Evolutionary conservation across 35 echinoderm and acorn worm genomes (phyloP).

Genomic region (Patiria miniata): DNA sequence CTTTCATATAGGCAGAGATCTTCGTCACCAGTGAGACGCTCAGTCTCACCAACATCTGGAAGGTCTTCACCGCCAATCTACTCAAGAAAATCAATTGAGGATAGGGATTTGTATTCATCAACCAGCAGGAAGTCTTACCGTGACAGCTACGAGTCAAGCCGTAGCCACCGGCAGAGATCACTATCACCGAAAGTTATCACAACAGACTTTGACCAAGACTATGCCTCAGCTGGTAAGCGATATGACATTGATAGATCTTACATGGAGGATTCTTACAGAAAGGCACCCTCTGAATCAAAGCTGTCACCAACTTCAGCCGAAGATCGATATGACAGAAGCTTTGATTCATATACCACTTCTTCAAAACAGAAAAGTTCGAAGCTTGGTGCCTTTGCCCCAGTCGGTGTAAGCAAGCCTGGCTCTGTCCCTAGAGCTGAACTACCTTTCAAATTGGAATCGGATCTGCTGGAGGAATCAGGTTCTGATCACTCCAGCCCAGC

Average conservation of each 20-base stretch:
- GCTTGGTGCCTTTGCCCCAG: slow-evolving; percentile 1
- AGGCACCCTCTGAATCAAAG: neutral
- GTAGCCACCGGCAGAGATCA: neutral
- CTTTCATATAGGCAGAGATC: slow-evolving; percentile 9
- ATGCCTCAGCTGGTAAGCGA: neutral
- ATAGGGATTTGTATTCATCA: neutral
- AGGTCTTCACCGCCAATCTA: neutral
- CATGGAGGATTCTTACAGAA: neutral
- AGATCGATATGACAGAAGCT: neutral
- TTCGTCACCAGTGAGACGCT: neutral
- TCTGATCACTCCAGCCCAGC: slow-evolving; percentile 26
- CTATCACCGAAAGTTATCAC: slow-evolving; percentile 9
- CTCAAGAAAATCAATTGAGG: slow-evolving; percentile 2
- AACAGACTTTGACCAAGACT: neutral
- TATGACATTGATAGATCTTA: slow-evolving; percentile 9
- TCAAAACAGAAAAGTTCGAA: slow-evolving; percentile 6
- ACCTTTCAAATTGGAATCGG: slow-evolving; percentile 5
- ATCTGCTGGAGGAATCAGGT: slow-evolving; percentile 18
- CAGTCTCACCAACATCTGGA: neutral
- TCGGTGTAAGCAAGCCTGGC: neutral
- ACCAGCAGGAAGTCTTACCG: neutral
- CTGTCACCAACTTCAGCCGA: neutral
- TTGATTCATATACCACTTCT: neutral
- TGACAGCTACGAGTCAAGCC: slow-evolving; percentile 15
- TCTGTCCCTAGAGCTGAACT: neutral